A percentile compares a stretch with the other conserved stretches of the same genome.
phyloP scores from a whole-genome alignment of 2,797 vertebrate genomes.

The Benthosema pterotum region DNA sequence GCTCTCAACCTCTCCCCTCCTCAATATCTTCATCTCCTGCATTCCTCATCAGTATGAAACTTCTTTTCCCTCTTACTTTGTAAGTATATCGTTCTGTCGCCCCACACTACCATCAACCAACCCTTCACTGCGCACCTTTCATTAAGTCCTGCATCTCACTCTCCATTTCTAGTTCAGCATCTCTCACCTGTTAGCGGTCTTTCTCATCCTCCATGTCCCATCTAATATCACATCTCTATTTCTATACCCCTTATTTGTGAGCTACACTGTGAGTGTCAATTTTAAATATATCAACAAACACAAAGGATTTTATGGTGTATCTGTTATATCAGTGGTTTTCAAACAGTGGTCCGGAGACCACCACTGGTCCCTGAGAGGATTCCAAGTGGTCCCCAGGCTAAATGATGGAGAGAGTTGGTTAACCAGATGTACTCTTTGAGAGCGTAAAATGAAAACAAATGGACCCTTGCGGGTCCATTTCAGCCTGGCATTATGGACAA shows the following conservation, averaged over 20 bases:
- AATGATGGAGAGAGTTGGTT: no score
- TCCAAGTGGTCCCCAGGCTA: no score
- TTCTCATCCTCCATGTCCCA: slow-evolving; percentile 4
- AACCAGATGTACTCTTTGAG: no score
- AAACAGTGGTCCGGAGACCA: no score
- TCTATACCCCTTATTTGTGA: slow-evolving; percentile 18
- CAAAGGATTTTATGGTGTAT: not conserved
- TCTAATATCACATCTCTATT: not conserved
- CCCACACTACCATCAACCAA: slow-evolving; percentile 5
- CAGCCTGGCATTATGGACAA: no score
- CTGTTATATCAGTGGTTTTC: no score
- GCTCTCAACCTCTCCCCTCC: slow-evolving; percentile 19
- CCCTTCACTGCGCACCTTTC: slow-evolving; percentile 20
- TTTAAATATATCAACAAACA: no score
- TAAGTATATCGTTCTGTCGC: not conserved
- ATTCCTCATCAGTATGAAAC: slow-evolving; percentile 33
- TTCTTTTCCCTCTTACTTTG: slow-evolving; percentile 4
- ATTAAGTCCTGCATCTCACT: not conserved
- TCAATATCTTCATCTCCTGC: slow-evolving; percentile 33
- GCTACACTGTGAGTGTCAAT: not conserved
- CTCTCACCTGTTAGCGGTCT: slow-evolving; percentile 1
- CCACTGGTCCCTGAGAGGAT: no score
- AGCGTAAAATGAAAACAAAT: no score
- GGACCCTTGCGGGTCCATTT: no score
- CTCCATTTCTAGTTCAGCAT: not conserved